A percentile compares a stretch with the other conserved stretches of the same genome.
Evolutionary conservation across 2,888 invertebrate species (phyloP).

Genomic region (Platycheirus albimanus): DNA sequence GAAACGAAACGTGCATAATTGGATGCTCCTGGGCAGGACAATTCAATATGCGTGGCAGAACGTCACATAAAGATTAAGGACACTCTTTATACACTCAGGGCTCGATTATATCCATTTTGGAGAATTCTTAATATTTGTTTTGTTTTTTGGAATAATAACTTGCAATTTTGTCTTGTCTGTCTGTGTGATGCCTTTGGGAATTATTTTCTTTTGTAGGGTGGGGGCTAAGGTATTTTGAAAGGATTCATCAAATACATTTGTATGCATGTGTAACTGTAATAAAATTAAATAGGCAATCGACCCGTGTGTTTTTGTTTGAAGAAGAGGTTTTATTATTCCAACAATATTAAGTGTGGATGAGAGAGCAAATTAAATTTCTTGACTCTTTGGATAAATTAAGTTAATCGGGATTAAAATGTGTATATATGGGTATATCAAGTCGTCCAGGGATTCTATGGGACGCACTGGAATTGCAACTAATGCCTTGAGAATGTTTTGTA

Average conservation of each 20-base stretch:
- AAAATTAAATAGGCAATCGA: slow-evolving; percentile 63
- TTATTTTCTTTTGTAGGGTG: slow-evolving; percentile 5
- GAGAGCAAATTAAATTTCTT: too few relatives aligned
- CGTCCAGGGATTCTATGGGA: too few relatives aligned
- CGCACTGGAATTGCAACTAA: too few relatives aligned
- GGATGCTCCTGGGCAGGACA: slow-evolving; percentile 10
- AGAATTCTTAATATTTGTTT: slow-evolving; percentile 14
- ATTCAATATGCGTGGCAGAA: slow-evolving; percentile 66
- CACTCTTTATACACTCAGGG: slow-evolving; percentile 22
- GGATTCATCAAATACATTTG: slow-evolving; percentile 45
- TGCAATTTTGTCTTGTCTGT: too few relatives aligned
- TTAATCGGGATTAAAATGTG: too few relatives aligned
- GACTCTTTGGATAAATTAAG: too few relatives aligned
- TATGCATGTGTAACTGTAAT: slow-evolving; percentile 44
- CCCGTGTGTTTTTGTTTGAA: slow-evolving; percentile 35
- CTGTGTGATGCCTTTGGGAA: too few relatives aligned
- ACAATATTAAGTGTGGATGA: slow-evolving; percentile 12
- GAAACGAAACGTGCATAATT: slow-evolving; percentile 36
- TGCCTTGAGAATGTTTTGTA: too few relatives aligned
- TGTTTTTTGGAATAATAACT: not conserved
- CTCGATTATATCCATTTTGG: slow-evolving; percentile 39
- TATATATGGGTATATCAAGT: too few relatives aligned
- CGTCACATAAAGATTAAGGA: slow-evolving; percentile 66
- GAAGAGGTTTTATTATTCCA: slow-evolving; percentile 26
- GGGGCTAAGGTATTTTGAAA: not conserved